Conservation (phyloP, 2,113 vertebrate species). For the Aphelocoma coerulescens region DNA sequence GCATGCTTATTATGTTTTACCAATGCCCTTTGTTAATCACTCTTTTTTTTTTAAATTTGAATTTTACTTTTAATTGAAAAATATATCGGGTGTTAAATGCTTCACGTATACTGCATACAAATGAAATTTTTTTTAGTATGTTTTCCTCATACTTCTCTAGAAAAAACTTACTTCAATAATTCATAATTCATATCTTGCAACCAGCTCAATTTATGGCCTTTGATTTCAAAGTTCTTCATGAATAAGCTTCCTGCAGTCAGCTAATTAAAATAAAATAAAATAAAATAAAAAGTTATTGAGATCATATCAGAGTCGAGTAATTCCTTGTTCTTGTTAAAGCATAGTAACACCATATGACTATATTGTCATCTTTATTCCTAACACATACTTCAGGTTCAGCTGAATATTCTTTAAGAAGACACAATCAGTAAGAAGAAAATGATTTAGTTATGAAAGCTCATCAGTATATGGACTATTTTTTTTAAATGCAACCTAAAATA, state of each 20-base stretch:
- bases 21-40: not conserved
- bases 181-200: not conserved
- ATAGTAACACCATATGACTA: not conserved
- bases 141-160: not conserved
- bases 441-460: not conserved
- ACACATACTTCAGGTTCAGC: not conserved
- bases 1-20: not conserved
- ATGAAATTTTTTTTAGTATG: not conserved
- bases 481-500: not conserved
- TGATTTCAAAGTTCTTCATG: not conserved
- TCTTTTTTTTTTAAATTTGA: not conserved
- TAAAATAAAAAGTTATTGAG: not conserved
- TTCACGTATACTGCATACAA: not conserved
- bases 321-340: not conserved
- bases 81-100: not conserved
- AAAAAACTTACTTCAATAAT: not conserved
- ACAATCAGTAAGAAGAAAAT: not conserved
- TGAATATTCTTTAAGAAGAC: not conserved
- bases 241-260: not conserved
- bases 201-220: not conserved
- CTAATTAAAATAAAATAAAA: constrained; percentile 19
- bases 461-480: not conserved
- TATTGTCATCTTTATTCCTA: not conserved
- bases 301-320: not conserved
- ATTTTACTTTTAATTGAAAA: not conserved